Evolutionary conservation across 2,113 vertebrate species (phyloP).

Genomic region (Xenopus borealis): DNA sequence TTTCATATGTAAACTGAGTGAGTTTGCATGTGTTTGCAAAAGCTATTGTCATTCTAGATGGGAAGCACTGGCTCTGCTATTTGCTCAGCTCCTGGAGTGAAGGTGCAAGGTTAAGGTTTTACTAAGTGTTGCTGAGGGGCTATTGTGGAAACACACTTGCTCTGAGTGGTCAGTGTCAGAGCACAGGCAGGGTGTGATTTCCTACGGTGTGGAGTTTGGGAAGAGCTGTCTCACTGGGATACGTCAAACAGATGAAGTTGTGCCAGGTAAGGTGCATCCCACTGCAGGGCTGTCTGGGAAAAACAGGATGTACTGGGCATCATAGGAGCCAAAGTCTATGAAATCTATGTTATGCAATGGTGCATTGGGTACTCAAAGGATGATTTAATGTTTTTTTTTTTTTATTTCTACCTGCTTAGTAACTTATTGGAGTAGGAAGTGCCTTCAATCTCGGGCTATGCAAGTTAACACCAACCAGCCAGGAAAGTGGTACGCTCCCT

Average conservation of each 20-base stretch:
- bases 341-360: too few relatives aligned
- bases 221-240: background rate
- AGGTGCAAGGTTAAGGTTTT: background rate
- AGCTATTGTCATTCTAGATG: background rate
- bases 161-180: background rate
- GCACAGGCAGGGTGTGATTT: constrained; percentile 1
- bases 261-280: background rate
- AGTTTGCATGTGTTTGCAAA: constrained; percentile 28
- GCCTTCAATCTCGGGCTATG: too few relatives aligned
- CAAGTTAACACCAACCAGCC: too few relatives aligned
- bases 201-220: background rate
- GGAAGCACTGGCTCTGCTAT: background rate
- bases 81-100: background rate
- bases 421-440: too few relatives aligned
- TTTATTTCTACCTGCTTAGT: too few relatives aligned
- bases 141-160: background rate
- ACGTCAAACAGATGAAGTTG: background rate
- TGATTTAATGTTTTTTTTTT: too few relatives aligned
- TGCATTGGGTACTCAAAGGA: too few relatives aligned
- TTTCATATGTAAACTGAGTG: constrained; percentile 35
- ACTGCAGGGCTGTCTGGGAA: background rate
- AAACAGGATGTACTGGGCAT: background rate
- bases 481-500: too few relatives aligned
- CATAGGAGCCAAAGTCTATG: too few relatives aligned
- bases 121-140: background rate